Conservation (phyloP, 2,797 vertebrate species). For the Australoheros facetus region DNA sequence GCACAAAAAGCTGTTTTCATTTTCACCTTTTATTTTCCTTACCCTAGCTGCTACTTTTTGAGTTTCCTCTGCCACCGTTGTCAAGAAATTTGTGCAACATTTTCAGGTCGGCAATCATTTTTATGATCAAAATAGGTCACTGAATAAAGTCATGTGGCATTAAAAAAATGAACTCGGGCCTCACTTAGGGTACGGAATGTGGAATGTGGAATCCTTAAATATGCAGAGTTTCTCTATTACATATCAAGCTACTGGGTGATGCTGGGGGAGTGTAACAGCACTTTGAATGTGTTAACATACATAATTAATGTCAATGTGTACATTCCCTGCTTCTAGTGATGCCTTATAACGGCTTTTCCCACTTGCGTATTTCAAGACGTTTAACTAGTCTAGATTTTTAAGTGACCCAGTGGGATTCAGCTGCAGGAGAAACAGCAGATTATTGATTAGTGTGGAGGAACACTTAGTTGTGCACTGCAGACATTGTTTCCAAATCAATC, state of each 20-base stretch:
- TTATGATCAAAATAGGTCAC: constrained; percentile 52
- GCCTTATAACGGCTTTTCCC: constrained; percentile 33
- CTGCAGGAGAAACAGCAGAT: constrained; percentile 21
- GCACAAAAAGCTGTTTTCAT: background rate
- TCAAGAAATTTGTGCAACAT: constrained; percentile 13
- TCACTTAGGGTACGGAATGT: background rate
- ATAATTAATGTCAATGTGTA: constrained; percentile 67
- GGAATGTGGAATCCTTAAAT: constrained; percentile 30
- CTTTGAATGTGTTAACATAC: constrained; percentile 54
- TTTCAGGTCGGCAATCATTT: constrained; percentile 11
- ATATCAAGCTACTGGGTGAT: constrained; percentile 29
- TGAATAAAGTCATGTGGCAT: constrained; percentile 34
- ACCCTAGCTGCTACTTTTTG: background rate
- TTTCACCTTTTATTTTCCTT: background rate
- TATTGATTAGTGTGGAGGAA: constrained; percentile 56
- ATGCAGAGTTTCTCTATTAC: constrained; percentile 37
- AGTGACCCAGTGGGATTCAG: constrained; percentile 47
- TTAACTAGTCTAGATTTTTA: constrained; percentile 47
- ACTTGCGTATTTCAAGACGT: constrained; percentile 30
- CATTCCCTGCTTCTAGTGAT: constrained; percentile 41
- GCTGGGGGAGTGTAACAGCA: constrained; percentile 30
- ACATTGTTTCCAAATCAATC: constrained; percentile 35
- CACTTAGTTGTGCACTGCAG: constrained; percentile 29
- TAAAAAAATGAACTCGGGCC: constrained; percentile 24
- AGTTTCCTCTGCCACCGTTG: constrained; percentile 14